These are phyloP conservation scores for Apodemus agrarius DNA, from an alignment of 2,797 vertebrate genomes.

Conservation along the genomic window DNA sequence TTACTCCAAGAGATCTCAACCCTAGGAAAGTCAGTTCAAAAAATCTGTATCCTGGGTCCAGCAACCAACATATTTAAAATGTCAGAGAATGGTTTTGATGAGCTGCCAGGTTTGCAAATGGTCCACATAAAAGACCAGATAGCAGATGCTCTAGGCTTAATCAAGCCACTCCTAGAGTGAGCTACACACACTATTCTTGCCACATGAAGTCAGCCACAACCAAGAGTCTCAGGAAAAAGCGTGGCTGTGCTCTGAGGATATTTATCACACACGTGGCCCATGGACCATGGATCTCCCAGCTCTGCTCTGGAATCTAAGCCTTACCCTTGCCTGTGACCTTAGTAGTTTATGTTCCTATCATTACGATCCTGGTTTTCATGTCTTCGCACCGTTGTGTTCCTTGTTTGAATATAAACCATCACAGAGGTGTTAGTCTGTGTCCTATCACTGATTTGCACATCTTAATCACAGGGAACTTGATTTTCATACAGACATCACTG, in stretches of 20 bases:
- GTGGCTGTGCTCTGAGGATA: not conserved
- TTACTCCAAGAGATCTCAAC: not conserved
- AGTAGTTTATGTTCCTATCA: not conserved
- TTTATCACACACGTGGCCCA: not conserved
- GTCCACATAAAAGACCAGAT: constrained; percentile 19
- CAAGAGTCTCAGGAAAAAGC: not conserved
- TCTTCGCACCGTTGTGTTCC: not conserved
- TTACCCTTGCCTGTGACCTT: not conserved
- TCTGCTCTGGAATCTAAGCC: not conserved
- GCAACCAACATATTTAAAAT: not conserved
- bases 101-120: not conserved
- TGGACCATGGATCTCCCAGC: not conserved
- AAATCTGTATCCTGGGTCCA: not conserved
- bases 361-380: not conserved
- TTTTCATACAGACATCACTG: not conserved
- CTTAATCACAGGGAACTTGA: not conserved
- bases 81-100: not conserved
- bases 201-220: not conserved
- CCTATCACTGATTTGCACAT: not conserved
- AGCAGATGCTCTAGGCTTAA: constrained; percentile 24
- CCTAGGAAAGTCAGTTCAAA: not conserved
- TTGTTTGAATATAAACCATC: not conserved
- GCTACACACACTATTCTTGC: not conserved
- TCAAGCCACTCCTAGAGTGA: not conserved
- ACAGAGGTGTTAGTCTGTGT: not conserved